Evolutionary conservation across 2,888 invertebrate genomes (phyloP), one percentile per base, ranked within the genome.

Genomic region (Orthosia incerta): DNA sequence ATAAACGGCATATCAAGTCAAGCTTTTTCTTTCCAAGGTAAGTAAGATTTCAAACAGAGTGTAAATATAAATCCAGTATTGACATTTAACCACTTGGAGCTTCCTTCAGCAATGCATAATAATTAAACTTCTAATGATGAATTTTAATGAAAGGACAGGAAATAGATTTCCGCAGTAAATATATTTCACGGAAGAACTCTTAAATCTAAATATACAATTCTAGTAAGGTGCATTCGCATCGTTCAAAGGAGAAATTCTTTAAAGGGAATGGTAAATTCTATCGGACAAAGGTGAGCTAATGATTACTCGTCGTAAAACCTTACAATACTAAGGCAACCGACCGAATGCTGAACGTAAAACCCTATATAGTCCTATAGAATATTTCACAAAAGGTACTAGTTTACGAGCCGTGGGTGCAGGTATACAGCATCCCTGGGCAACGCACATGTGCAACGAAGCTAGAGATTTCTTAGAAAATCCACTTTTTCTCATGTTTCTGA

Each of bases 371-470:
- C 63, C 69, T 76, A 80, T 80, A 77, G 60, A 80, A 76, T 71
- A 74, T 79, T 65, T 67, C 55, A 88, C 87, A 89, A 91, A 91
- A 88, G 89, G 86, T 70, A 74, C 80, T 74, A 85, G 80, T 90
- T 88, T 86, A 89, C 82, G 84, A 86, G 81, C 66, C 53, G 31
- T 72, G 63, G 70, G 51, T 60, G 72, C 82, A 94, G 94, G 94
- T 94, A n/a, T n/a, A 94, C 89, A 91, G 87, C 88, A 87, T 82
- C 82, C 71, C 67, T 77, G 39, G 46, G 63, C 76, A 80, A 81
- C 61, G 89, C 92, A 93, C 92, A 94, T 93, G 93, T 93, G 91
- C 90, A 87, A 84, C 91, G 89, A 92, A 92, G 89, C 85, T 81
- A 66, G 51, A 73, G 74, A 82, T 80, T 95, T 95, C 94, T 90